phyloP scores from a whole-genome alignment of 2,888 invertebrate species.

The Hypolimnas misippus region DNA sequence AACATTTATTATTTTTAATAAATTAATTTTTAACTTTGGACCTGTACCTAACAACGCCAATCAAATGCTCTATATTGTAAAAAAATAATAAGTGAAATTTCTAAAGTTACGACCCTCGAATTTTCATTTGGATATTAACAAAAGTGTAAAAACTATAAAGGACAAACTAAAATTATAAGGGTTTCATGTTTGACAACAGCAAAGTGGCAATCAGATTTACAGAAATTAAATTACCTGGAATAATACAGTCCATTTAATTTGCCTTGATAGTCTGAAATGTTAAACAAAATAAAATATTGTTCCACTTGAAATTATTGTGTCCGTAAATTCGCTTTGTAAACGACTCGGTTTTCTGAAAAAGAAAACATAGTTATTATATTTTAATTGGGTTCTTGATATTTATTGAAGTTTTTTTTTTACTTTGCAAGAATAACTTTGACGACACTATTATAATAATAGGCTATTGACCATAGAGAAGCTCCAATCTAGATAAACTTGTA shows the following conservation, averaged over 20 bases:
- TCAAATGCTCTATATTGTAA: too few species aligned
- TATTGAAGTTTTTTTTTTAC: too few species aligned
- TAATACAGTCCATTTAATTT: slow-evolving; percentile 51
- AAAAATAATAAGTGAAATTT: too few species aligned
- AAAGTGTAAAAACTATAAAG: background rate
- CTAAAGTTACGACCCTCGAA: too few species aligned
- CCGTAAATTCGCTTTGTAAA: background rate
- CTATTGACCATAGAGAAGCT: too few species aligned
- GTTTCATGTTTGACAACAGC: background rate
- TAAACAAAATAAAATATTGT: background rate
- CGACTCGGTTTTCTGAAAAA: slow-evolving; percentile 4
- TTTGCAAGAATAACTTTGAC: too few species aligned
- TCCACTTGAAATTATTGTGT: background rate
- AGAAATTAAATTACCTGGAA: slow-evolving; percentile 52
- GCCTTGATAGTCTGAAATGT: background rate
- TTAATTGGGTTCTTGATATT: too few species aligned
- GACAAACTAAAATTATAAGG: background rate
- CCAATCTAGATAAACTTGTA: too few species aligned
- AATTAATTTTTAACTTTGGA: background rate
- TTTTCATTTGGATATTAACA: too few species aligned
- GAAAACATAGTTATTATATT: background rate
- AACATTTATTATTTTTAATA: background rate
- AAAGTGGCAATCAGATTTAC: slow-evolving; percentile 27
- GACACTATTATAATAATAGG: too few species aligned
- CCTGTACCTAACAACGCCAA: too few species aligned